Base-by-base conservation (phyloP, 2,113 vertebrate species). In the Rutilus rutilus region DNA sequence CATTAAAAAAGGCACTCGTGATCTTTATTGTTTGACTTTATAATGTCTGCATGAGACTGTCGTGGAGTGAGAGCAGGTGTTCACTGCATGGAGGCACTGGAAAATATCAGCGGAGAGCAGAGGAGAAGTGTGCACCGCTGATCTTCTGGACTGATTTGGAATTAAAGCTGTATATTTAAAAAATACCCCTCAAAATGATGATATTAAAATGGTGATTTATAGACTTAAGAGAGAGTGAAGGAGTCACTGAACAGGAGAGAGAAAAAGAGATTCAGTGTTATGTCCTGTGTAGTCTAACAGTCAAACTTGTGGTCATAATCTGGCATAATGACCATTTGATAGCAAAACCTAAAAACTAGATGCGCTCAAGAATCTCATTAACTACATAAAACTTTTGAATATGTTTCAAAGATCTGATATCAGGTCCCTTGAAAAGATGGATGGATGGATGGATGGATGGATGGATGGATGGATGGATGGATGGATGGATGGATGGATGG, bases 11-110 rank as follows among this genome's bases (percentile, higher is more conserved):
- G 15, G 33, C 54, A 79, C 54, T 78, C 3, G 78, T 64, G 78
- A 14, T 45, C 59, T 80, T 64, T 65, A 80, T 64, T 65, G 39
- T 81, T 65, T 65, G 78, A 60, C 78, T 81, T 64, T 81, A 81
- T 64, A 79, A 47, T 6, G 39, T 64, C 78, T 80, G 78, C 78
- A 80, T 27, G 78, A 79, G 59, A 80, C 78, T 5, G 73, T 64
- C 12, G 39, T 84, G 39, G 73, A 77, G 73, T 6, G 54, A 33
- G 83, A 36, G 83, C 27, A 60, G 71, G 33, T 81, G 83, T 77
- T 64, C 83, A 77, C 36, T 19, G 57, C 54, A 47, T 47, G 69
- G n/a, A 60, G 36, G 60, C 73, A 62, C 33, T 76, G 54, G 74
- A 30, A 84, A 60, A 76, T 42, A 84, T 79, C 33, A 62, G 78